Base-by-base conservation (phyloP, 2,113 vertebrate genomes). In the Sminthopsis crassicaudata region DNA sequence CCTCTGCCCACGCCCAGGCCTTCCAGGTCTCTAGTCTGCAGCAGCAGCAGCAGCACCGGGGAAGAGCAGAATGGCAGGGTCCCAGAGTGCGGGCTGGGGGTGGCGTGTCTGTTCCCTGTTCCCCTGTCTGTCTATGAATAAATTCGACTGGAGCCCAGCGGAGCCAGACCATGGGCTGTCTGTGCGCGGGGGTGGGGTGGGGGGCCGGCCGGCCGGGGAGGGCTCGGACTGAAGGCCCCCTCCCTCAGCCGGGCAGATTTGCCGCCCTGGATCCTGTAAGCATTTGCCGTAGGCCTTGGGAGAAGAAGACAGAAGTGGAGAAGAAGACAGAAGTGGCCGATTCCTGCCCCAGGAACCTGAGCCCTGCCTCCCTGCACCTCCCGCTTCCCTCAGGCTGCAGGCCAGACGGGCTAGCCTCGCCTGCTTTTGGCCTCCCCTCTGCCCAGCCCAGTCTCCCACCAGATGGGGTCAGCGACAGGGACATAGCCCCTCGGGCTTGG, bases 71-170 rank as follows among this genome's bases (percentile, higher is more conserved):
- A n/a, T n/a, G n/a, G n/a, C n/a, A n/a, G 16, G 67, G 16, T 84
- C 67, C 67, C n/a, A 22, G 54, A 76, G 50, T 54, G 46, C 14
- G 92, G 94, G 91, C 92, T 36, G 52, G 92, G n/a, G 95, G 88
- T 36, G 53, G 55, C 0, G 10, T 60, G 53, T 91, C 93, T 3
- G 48, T 90, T 91, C 93, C 93, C 88, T n/a, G 92, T 46, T 94
- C 94, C 94, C 92, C 88, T 96, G 93, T 97, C 95, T 91, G 95
- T 96, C 95, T 95, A 96, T 97, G 97, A 98, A 98, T 98, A 98
- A 98, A 98, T 95, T 96, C 97, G 97, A 96, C 95, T 97, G 98
- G 88, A 84, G 89, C 23, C 8, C 9, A 11, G 2, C 30, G 53
- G 93, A 93, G 90, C 67, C 67, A 84, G 67, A 19, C 67, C 67